Percentiles rank a stretch among this genome's conserved stretches.
Evolutionary conservation across 2,797 vertebrate species (phyloP).

Genomic region (Protonibea diacanthus): DNA sequence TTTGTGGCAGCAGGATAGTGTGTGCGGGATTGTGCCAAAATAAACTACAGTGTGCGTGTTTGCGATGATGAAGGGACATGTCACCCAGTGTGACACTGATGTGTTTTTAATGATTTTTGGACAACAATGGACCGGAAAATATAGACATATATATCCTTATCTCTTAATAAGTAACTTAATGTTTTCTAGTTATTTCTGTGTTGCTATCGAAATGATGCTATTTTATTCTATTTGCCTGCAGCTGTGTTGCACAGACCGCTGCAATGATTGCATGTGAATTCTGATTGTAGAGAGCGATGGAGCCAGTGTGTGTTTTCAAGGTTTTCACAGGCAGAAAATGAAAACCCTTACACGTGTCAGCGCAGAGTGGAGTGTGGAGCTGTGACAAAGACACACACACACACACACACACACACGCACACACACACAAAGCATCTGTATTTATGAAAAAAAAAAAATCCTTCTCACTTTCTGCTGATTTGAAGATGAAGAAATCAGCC

Average conservation of each 20-base stretch:
- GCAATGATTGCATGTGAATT: constrained; percentile 22
- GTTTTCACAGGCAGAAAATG: constrained; percentile 15
- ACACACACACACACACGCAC: not conserved
- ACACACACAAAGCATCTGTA: not conserved
- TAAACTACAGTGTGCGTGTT: not conserved
- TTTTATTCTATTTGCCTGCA: not conserved
- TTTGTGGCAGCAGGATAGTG: not conserved
- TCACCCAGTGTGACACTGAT: not conserved
- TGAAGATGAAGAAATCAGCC: not conserved
- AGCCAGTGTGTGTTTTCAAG: constrained; percentile 1
- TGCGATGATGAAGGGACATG: not conserved
- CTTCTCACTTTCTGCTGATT: not conserved
- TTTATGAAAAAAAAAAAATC: not conserved
- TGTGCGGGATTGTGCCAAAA: not conserved
- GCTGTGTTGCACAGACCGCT: not conserved
- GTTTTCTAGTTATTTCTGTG: not conserved
- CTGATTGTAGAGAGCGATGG: not conserved
- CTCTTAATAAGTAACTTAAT: not conserved
- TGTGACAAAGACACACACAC: not conserved
- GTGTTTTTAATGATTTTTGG: not conserved
- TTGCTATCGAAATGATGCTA: not conserved
- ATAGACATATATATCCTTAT: not conserved
- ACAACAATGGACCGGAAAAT: not conserved
- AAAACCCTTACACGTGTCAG: not conserved
- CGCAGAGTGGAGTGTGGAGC: not conserved